Evolutionary conservation across 2,888 invertebrate species (phyloP).

Genomic region (Drosophila melanosoma): DNA sequence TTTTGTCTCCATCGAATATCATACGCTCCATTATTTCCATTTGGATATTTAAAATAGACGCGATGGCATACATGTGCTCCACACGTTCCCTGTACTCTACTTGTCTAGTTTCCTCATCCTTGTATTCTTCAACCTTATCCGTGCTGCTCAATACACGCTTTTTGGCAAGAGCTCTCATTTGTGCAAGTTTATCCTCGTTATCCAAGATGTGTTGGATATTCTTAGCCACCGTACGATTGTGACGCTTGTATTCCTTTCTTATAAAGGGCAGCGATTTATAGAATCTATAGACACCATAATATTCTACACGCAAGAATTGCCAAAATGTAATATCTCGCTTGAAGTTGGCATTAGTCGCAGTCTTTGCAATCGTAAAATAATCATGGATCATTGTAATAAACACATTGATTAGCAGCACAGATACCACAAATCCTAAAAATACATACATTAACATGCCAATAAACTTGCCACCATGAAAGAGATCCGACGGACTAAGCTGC

Average conservation of each 20-base stretch:
- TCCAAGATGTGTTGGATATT: conserved; percentile 44
- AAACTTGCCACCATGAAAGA: conserved; percentile 70
- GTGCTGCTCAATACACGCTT: not conserved
- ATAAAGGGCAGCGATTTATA: not conserved
- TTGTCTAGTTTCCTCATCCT: conserved; percentile 21
- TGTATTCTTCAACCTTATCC: not conserved
- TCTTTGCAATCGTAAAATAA: conserved; percentile 65
- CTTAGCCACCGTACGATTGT: conserved; percentile 50
- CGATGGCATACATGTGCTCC: conserved; percentile 11
- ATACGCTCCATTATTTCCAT: conserved; percentile 48
- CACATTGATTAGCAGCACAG: conserved; percentile 79
- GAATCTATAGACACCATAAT: not conserved
- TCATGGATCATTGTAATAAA: conserved; percentile 76
- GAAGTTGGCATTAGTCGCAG: conserved; percentile 19
- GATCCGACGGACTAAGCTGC: conserved; percentile 49
- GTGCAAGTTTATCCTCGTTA: not conserved
- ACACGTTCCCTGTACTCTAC: conserved; percentile 36
- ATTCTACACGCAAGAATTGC: conserved; percentile 70
- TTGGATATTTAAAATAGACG: conserved; percentile 40
- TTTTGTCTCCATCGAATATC: conserved; percentile 9
- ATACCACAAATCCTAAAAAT: conserved; percentile 67
- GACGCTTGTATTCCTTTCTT: conserved; percentile 12
- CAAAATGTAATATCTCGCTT: conserved; percentile 62
- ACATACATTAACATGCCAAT: conserved; percentile 77
- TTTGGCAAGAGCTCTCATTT: not conserved